Percentiles rank a stretch among this genome's conserved stretches.
These are phyloP conservation scores for Bovichtus variegatus DNA, from an alignment of 2,797 vertebrate species.

Conservation along the genomic window DNA sequence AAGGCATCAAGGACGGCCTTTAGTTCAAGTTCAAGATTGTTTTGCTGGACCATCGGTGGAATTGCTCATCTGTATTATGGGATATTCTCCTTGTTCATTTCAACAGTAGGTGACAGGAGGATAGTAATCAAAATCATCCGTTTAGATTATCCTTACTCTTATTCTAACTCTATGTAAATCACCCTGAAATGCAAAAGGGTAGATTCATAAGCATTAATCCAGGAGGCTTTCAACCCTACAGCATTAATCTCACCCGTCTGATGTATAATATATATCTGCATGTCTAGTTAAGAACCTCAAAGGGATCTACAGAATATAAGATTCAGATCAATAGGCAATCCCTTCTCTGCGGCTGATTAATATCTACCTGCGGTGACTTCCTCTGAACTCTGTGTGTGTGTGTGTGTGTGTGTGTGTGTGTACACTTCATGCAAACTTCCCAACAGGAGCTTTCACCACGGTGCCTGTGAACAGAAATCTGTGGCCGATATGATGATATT, in stretches of 20 bases:
- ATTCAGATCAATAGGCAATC: background rate
- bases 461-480: background rate
- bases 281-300: background rate
- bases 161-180: background rate
- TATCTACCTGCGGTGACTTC: background rate
- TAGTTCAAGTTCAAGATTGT: background rate
- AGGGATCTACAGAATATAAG: background rate
- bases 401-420: background rate
- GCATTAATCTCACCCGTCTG: conserved; percentile 3
- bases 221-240: background rate
- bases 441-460: background rate
- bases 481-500: background rate
- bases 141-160: background rate
- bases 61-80: background rate
- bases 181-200: background rate
- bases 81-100: background rate
- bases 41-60: background rate
- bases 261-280: conserved; percentile 5
- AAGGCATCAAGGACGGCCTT: background rate
- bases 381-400: background rate
- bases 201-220: conserved; percentile 9
- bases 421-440: background rate
- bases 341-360: conserved; percentile 2
- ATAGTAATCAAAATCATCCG: background rate
- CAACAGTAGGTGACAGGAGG: background rate